These are phyloP conservation scores for Fissipunctia ypsillon DNA, from an alignment of 2,888 invertebrate genomes.

Conservation along the genomic window DNA sequence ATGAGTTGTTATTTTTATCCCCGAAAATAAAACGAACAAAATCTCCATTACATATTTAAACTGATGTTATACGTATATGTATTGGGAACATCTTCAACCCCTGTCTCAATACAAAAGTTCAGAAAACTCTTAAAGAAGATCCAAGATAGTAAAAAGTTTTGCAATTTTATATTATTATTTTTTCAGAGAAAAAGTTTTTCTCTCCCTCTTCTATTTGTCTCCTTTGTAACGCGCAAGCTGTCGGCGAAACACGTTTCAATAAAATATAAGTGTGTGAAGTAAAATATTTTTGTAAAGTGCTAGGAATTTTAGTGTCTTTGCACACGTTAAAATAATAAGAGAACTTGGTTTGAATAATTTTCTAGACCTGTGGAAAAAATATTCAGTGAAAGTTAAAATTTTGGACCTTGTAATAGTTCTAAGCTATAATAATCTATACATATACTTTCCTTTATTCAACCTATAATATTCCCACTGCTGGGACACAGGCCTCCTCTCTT, in stretches of 20 bases:
- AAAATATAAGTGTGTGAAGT: slow-evolving; percentile 5
- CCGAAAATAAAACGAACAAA: background rate
- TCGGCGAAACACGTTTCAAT: slow-evolving; percentile 12
- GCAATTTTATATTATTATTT: slow-evolving; percentile 50
- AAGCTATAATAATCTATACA: too few relatives aligned
- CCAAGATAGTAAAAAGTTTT: slow-evolving; percentile 50
- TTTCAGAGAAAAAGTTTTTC: slow-evolving; percentile 13
- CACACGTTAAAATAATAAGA: background rate
- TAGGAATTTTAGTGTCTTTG: background rate
- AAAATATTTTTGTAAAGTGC: slow-evolving; percentile 1
- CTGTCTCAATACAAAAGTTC: slow-evolving; percentile 35
- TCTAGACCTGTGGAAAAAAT: background rate
- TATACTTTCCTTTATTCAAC: too few relatives aligned
- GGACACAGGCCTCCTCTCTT: too few relatives aligned
- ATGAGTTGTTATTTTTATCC: background rate
- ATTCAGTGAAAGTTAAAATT: background rate
- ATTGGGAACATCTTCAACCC: slow-evolving; percentile 6
- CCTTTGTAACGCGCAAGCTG: slow-evolving; percentile 23
- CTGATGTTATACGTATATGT: background rate
- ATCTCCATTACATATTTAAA: slow-evolving; percentile 1
- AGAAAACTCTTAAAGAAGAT: slow-evolving; percentile 33
- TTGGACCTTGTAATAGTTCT: too few relatives aligned
- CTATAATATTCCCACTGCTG: too few relatives aligned
- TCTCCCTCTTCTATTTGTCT: slow-evolving; percentile 11
- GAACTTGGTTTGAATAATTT: background rate